Evolutionary conservation across 2,113 vertebrate genomes (phyloP), one percentile per base, ranked within the genome.

Genomic region (Saguinus imperator): DNA sequence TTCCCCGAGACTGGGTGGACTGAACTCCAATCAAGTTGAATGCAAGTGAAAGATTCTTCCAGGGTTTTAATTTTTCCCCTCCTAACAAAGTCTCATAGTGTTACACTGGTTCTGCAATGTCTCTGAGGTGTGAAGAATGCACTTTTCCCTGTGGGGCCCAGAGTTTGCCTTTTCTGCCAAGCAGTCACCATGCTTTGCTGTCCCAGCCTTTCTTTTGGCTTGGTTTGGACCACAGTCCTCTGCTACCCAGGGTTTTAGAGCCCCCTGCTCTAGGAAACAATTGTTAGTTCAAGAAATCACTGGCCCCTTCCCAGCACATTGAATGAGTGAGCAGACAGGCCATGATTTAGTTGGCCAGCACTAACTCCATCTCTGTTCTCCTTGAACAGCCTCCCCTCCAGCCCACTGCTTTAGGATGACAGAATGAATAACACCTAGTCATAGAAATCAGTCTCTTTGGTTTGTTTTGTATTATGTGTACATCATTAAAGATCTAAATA

Each of bases 391-490:
- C 95, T 97, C 75, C 76, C 76, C 37, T 86, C 75, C 83, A 89
- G 92, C 89, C 84, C 97, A 96, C 97, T 97, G 97, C 97, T 98
- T 92, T 98, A 98, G 97, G 93, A 94, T 92, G 96, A 98, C 91
- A 64, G 97, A 96, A 94, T 68, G 73, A 95, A 14, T 98, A 98
- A 97, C 97, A 98, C 84, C 98, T 98, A 98, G 97, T 98, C 94
- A 90, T 98, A 98, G 96, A 96, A 96, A 98, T 97, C 96, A 97
- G 89, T 92, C 97, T 98, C 76, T 98, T 98, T 97, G 0, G 98
- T 98, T 98, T 98, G 96, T 94, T 98, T 97, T 98, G 93, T 98
- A 98, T 99, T 98, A 98, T 1, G 1, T 98, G 98, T 98, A 98
- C 98, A 98, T 98, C 98, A 97, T 98, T 98, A 97, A 98, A 98